Base-by-base conservation (phyloP, 2,888 invertebrate genomes). In the Aporophyla nigra region DNA sequence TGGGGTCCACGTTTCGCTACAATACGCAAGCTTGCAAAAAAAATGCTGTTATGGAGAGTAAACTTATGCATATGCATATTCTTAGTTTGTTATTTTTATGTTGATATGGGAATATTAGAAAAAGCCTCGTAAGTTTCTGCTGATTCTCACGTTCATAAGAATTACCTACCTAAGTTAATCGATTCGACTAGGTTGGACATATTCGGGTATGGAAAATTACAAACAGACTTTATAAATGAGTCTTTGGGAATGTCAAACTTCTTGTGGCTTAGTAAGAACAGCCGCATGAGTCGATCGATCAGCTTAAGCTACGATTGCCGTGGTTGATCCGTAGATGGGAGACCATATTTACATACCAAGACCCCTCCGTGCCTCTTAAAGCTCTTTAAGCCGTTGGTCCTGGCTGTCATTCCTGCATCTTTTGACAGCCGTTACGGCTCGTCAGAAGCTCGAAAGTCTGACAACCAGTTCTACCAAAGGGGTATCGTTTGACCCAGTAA, bases 51-150 rank as follows among this genome's bases (percentile, higher is more conserved):
- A 74, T 12, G 67, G 61, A 59, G 56, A 59, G 80, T 74, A 58
- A 62, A 73, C 65, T 73, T 73, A 85, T 86, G 70, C 86, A 85
- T 86, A 86, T 86, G 70, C 86, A 85, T 86, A 86, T 86, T 79
- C 46, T 69, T 49, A 24, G 33, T 65, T 76, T 53, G 40, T 73
- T 73, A 67, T 79, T 78, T 79, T 76, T 72, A 71, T 82, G 74
- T 71, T 77, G 78, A 69, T 71, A 65, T 68, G 69, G 75, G 66
- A 74, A 79, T 78, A 65, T 27, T 16, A 56, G 43, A 81, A 76
- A 81, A 54, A 62, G 7, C 33, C n/a, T 40, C 46, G 33, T 27
- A 6, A 49, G 33, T 59, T 43, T 43, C 21, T 61, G 12, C 66
- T 33, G 21, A 21, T 69, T 82, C 84, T 58, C 80, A 75, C 84